Base-by-base conservation (phyloP, 2,888 invertebrate species). In the Teinopalpus imperialis region DNA sequence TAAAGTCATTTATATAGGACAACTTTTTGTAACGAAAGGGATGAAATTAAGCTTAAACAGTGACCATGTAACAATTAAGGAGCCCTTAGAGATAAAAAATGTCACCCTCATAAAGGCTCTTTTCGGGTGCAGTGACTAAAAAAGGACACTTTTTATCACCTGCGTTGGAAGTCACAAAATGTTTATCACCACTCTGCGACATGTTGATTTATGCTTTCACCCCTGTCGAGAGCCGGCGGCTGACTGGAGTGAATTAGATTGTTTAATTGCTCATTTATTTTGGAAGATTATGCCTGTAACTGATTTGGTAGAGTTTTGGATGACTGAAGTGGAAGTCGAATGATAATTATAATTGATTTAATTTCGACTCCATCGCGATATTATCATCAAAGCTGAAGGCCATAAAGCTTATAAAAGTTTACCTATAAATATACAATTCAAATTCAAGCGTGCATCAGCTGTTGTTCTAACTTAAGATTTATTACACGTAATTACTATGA, bases 231-330 rank as follows among this genome's bases (percentile, higher is more conserved):
- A 66, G 67, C 58, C 54, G 62, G 61, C 62, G 56, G 68, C 69
- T 66, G 60, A 64, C 72, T 66, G 59, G 76, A 85, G 86, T 81
- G 81, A 83, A 85, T 87, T 82, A 86, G 81, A 85, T 82, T 82
- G 66, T 81, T 82, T 85, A 87, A 87, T 87, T 86, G 87, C 85
- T 83, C 87, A 82, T 88, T 87, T 85, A 85, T 87, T 87, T 77
- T 65, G 49, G 59, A 70, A 76, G 86, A 87, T 87, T 85, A 81
- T 74, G 74, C 59, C 66, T 59, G 67, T 65, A 66, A 65, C 65
- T 60, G 61, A 53, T 62, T 56, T 61, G 57, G 59, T 69, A 74
- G 69, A 64, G 72, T 70, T 73, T 69, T 70, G 64, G 77, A 74
- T 69, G 67, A 71, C 69, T 65, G 63, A 69, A 81, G 76, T 77